These are phyloP conservation scores for Phyto melanocephala DNA, from an alignment of 2,888 invertebrate genomes.

Conservation along the genomic window DNA sequence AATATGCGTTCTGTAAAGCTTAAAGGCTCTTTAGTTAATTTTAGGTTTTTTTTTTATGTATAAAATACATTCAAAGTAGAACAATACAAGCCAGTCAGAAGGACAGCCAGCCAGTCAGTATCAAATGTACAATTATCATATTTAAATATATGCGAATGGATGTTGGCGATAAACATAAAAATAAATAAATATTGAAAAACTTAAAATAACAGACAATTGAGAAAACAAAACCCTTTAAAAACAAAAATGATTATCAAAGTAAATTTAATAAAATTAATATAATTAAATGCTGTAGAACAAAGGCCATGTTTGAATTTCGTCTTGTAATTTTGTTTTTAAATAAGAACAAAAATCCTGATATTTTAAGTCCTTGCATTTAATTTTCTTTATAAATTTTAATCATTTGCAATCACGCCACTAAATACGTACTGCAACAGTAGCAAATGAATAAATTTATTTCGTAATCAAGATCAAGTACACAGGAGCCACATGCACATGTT, in stretches of 20 bases:
- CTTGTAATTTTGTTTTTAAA: too few relatives aligned
- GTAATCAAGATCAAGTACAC: slow-evolving; percentile 8
- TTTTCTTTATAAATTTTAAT: not conserved
- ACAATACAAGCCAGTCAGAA: slow-evolving; percentile 32
- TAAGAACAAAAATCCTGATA: too few relatives aligned
- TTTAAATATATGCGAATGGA: slow-evolving; percentile 9
- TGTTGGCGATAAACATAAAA: slow-evolving; percentile 28
- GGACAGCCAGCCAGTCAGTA: not conserved
- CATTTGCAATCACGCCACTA: slow-evolving; percentile 7
- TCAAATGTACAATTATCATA: not conserved
- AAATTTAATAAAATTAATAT: not conserved
- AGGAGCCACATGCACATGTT: not conserved
- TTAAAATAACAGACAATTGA: too few relatives aligned
- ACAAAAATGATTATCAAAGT: not conserved
- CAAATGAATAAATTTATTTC: not conserved
- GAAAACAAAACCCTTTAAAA: too few relatives aligned
- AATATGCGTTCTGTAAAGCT: slow-evolving; percentile 39
- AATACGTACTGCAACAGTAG: slow-evolving; percentile 3
- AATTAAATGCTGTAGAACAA: slow-evolving; percentile 9
- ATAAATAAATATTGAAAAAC: slow-evolving; percentile 19
- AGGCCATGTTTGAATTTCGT: too few relatives aligned
- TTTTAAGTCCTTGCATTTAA: not conserved
- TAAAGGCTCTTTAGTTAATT: slow-evolving; percentile 32
- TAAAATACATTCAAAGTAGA: slow-evolving; percentile 19
- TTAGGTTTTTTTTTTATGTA: not conserved